A percentile compares a stretch with the other conserved stretches of the same genome.
phyloP scores from a whole-genome alignment of 2,113 vertebrate species.

The Oreocharis arfaki region DNA sequence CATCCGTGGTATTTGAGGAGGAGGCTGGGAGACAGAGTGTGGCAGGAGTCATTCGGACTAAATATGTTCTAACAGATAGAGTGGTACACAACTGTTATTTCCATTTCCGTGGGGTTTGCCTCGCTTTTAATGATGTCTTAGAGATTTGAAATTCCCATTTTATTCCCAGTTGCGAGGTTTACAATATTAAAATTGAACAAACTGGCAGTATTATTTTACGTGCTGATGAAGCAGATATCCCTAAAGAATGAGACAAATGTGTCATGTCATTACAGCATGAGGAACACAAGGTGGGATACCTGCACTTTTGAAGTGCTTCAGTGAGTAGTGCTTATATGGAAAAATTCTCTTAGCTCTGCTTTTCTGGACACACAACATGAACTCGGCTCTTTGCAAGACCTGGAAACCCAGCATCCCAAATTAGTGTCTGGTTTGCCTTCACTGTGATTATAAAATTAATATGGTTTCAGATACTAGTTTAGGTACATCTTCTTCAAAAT shows the following conservation, averaged over 20 bases:
- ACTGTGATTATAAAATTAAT: background rate
- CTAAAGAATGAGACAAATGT: background rate
- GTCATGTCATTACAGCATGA: background rate
- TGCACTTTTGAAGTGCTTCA: background rate
- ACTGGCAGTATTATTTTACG: background rate
- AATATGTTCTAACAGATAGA: background rate
- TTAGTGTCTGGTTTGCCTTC: background rate
- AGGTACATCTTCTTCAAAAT: background rate
- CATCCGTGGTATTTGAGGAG: background rate
- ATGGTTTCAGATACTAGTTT: background rate
- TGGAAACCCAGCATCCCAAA: background rate
- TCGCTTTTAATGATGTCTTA: background rate
- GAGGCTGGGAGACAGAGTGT: background rate
- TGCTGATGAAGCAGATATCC: background rate
- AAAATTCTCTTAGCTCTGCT: background rate
- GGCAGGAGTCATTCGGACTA: background rate
- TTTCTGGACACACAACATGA: background rate
- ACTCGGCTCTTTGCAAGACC: background rate
- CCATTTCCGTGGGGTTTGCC: background rate
- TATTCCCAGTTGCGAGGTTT: accelerated
- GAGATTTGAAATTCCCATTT: background rate
- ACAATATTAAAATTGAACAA: background rate
- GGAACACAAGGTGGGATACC: background rate
- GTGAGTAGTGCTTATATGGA: background rate
- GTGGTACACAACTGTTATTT: background rate